Evolutionary conservation across 2,888 invertebrate species (phyloP).

Genomic region (Willowsia nigromaculata): DNA sequence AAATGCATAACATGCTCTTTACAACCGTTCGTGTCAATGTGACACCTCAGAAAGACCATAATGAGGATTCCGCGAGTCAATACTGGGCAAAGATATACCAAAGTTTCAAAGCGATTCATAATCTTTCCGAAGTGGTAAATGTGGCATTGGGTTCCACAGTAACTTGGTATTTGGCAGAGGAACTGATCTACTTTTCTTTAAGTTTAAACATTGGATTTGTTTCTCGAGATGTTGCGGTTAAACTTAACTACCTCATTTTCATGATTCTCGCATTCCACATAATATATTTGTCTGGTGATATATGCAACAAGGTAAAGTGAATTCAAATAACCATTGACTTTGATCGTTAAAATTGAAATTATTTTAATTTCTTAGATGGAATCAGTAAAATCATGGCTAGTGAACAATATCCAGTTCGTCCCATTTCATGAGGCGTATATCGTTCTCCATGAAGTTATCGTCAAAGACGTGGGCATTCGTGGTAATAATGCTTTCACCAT

Average conservation of each 20-base stretch:
- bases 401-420: neutral
- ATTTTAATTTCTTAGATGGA: neutral
- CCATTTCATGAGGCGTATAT: neutral
- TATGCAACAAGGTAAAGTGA: neutral
- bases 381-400: neutral
- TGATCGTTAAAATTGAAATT: neutral
- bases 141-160: neutral
- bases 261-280: neutral
- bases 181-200: neutral
- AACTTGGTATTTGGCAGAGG: neutral
- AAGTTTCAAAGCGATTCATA: neutral
- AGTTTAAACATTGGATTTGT: neutral
- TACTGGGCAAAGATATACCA: neutral
- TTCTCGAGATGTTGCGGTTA: neutral
- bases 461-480: constrained; percentile 4
- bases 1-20: neutral
- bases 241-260: neutral
- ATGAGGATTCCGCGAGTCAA: no score
- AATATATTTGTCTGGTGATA: neutral
- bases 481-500: constrained; percentile 8
- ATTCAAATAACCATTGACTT: neutral
- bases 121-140: neutral
- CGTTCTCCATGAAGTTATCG: neutral
- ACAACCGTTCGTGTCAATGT: neutral
- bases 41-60: neutral